These are phyloP conservation scores for Heteractis magnifica DNA, from an alignment of 92 coral and sea anemone genomes.

Conservation along the genomic window DNA sequence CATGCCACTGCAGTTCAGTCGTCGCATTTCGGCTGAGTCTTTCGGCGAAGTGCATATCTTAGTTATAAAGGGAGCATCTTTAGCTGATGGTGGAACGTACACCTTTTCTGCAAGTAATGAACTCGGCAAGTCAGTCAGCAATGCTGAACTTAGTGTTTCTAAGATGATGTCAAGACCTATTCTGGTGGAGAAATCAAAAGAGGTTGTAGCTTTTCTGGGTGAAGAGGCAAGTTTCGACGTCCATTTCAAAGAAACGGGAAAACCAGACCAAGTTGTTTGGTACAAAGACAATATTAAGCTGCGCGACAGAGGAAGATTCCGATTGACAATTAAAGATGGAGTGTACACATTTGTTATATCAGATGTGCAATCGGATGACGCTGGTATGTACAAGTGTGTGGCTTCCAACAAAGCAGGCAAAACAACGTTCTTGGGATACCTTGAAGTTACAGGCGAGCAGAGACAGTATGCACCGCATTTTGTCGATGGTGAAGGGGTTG, in stretches of 20 bases:
- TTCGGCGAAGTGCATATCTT: slow-evolving; percentile 57
- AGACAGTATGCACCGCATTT: slow-evolving; percentile 31
- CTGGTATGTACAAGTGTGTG: slow-evolving; percentile 80
- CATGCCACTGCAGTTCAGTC: slow-evolving; percentile 41
- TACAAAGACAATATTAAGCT: slow-evolving; percentile 67
- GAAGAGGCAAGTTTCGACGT: slow-evolving; percentile 84
- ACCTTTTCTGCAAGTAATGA: slow-evolving; percentile 65
- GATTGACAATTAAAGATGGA: slow-evolving; percentile 62
- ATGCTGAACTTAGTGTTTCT: slow-evolving; percentile 76
- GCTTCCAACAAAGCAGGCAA: slow-evolving; percentile 86
- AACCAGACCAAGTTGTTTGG: slow-evolving; percentile 83
- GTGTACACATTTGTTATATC: slow-evolving; percentile 58
- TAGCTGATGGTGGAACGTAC: slow-evolving; percentile 76
- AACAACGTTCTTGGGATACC: slow-evolving; percentile 47
- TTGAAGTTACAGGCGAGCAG: slow-evolving; percentile 21
- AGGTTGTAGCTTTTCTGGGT: slow-evolving; percentile 25
- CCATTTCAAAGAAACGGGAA: slow-evolving; percentile 67
- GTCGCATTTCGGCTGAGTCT: slow-evolving; percentile 47
- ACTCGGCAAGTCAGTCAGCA: slow-evolving; percentile 68
- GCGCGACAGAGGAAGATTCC: slow-evolving; percentile 60
- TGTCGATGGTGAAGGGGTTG: slow-evolving; percentile 43
- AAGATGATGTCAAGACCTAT: slow-evolving; percentile 65
- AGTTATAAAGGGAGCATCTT: slow-evolving; percentile 47
- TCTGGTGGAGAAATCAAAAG: slow-evolving; percentile 61
- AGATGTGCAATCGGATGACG: slow-evolving; percentile 53